phyloP scores from a whole-genome alignment of 30 jellyfish, hydroid and myxozoan genomes.

The Aurelia aurita region DNA sequence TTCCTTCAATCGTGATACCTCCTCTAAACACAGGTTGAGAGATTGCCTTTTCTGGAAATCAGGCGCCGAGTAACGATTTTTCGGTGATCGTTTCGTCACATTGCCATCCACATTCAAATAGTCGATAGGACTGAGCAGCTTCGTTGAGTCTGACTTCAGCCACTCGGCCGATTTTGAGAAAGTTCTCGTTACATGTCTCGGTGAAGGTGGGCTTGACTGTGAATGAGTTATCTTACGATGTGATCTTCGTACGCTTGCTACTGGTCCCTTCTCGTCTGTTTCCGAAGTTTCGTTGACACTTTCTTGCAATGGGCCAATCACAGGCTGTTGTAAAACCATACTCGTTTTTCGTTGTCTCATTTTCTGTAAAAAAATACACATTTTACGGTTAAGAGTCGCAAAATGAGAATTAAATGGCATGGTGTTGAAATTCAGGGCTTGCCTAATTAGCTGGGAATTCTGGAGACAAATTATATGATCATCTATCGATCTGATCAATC shows the following conservation, averaged over 20 bases:
- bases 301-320: not conserved
- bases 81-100: not conserved
- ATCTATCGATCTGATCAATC: too few species aligned
- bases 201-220: constrained; percentile 64
- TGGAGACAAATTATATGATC: too few species aligned
- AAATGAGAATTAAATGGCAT: too few species aligned
- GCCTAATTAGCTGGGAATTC: too few species aligned
- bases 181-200: constrained; percentile 3
- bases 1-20: constrained; percentile 46
- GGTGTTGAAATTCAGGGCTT: too few species aligned
- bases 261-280: constrained; percentile 1
- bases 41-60: constrained; percentile 26
- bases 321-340: constrained; percentile 19
- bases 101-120: constrained; percentile 32
- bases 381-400: too few species aligned
- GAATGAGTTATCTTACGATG: constrained; percentile 30
- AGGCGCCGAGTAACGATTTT: constrained; percentile 56
- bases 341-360: constrained; percentile 47
- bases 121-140: constrained; percentile 5
- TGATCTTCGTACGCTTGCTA: constrained; percentile 4
- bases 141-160: not conserved
- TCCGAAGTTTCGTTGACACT: not conserved
- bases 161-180: not conserved
- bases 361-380: not conserved
- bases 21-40: constrained; percentile 44